phyloP scores from a whole-genome alignment of 2,113 vertebrate species.

The Emberiza fucata region DNA sequence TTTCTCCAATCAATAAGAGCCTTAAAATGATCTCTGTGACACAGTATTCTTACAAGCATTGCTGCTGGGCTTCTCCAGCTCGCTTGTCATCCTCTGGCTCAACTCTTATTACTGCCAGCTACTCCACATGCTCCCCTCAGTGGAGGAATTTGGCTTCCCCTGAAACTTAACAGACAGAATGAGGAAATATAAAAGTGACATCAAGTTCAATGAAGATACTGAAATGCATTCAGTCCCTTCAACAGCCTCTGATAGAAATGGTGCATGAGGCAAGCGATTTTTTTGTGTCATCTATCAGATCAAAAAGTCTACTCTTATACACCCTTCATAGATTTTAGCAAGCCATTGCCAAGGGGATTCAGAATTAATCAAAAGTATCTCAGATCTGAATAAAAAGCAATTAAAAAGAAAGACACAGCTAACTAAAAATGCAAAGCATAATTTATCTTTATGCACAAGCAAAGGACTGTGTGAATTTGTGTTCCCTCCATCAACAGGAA shows the following conservation, averaged over 20 bases:
- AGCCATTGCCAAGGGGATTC: not conserved
- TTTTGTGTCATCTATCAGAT: not conserved
- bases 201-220: not conserved
- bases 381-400: not conserved
- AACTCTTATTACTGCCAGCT: conserved; percentile 24
- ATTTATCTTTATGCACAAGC: not conserved
- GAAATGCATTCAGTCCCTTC: not conserved
- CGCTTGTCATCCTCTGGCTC: conserved; percentile 28
- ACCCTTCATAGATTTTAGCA: not conserved
- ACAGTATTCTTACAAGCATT: conserved; percentile 16
- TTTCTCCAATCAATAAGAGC: conserved; percentile 69
- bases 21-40: conserved; percentile 57
- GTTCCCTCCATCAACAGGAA: not conserved
- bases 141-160: not conserved
- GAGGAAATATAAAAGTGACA: not conserved
- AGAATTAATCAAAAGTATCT: not conserved
- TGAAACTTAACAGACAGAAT: conserved; percentile 9
- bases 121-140: not conserved
- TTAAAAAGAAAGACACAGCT: not conserved
- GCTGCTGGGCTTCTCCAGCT: conserved; percentile 28
- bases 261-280: not conserved
- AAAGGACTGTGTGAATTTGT: not conserved
- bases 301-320: not conserved
- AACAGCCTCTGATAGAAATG: not conserved
- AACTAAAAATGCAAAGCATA: not conserved